Evolutionary conservation across 2,797 vertebrate species (phyloP).

Genomic region (Notoglanidium macrostoma): DNA sequence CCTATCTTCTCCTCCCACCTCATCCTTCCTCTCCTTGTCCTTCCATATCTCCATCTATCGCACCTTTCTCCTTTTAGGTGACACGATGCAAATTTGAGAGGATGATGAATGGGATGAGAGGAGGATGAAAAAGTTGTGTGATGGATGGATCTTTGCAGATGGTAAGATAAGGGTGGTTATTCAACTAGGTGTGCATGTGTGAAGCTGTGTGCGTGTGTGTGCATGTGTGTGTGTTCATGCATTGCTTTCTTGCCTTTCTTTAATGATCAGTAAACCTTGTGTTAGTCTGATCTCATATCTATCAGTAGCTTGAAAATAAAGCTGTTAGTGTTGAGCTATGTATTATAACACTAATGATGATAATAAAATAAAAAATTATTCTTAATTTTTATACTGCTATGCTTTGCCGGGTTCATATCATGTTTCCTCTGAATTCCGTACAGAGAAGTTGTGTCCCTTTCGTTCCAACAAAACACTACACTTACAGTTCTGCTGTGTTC

Average conservation of each 20-base stretch:
- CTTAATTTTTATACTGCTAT: background rate
- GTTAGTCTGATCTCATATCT: background rate
- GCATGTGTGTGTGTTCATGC: background rate
- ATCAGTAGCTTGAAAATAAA: background rate
- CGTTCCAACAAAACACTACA: background rate
- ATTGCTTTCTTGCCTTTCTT: background rate
- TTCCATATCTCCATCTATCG: background rate
- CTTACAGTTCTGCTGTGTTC: background rate
- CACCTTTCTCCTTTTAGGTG: constrained; percentile 29
- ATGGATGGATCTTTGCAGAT: constrained; percentile 66
- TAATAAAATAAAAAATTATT: background rate
- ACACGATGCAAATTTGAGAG: constrained; percentile 30
- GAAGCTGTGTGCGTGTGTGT: background rate
- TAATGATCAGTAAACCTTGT: background rate
- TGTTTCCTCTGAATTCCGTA: background rate
- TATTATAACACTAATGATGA: background rate
- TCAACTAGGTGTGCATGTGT: constrained; percentile 13
- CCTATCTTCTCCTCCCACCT: constrained; percentile 17
- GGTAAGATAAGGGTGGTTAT: constrained; percentile 58
- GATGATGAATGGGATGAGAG: constrained; percentile 49
- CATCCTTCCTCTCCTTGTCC: background rate
- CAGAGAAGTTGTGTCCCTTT: background rate
- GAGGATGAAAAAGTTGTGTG: constrained; percentile 37
- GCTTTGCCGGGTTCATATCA: background rate
- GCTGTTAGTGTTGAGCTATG: background rate